A percentile compares a stretch with the other conserved stretches of the same genome.
phyloP scores from a whole-genome alignment of 2,888 invertebrate genomes.

The Timema cristinae region DNA sequence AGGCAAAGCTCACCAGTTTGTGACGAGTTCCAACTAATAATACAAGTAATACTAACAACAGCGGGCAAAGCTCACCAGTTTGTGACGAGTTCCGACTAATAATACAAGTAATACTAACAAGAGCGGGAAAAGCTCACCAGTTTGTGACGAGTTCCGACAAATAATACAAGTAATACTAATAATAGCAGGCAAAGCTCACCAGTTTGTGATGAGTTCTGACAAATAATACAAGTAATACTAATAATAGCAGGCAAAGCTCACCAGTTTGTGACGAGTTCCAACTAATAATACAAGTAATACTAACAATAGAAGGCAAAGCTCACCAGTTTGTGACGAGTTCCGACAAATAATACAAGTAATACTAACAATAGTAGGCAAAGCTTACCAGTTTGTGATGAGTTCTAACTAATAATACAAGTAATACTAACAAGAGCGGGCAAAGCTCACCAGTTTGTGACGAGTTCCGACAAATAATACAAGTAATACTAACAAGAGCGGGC shows the following conservation, averaged over 20 bases:
- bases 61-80: constrained; percentile 44
- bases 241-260: constrained; percentile 28
- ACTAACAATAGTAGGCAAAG: too few relatives aligned
- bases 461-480: constrained; percentile 35
- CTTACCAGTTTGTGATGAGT: constrained; percentile 52
- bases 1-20: constrained; percentile 48
- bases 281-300: too few relatives aligned
- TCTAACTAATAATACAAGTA: constrained; percentile 27
- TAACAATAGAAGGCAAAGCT: background rate
- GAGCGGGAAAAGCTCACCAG: constrained; percentile 42
- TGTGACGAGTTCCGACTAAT: constrained; percentile 52
- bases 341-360: too few relatives aligned
- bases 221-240: too few relatives aligned
- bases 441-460: constrained; percentile 51
- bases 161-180: too few relatives aligned
- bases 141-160: constrained; percentile 51
- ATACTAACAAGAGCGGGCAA: too few relatives aligned
- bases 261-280: constrained; percentile 53
- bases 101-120: too few relatives aligned
- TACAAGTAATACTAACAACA: too few relatives aligned
- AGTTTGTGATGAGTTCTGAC: constrained; percentile 50
- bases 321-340: constrained; percentile 53
- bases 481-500: too few relatives aligned
- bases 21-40: constrained; percentile 44
- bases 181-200: constrained; percentile 41